Conservation (phyloP, 2,797 vertebrate genomes). For the Glossophaga mutica region DNA sequence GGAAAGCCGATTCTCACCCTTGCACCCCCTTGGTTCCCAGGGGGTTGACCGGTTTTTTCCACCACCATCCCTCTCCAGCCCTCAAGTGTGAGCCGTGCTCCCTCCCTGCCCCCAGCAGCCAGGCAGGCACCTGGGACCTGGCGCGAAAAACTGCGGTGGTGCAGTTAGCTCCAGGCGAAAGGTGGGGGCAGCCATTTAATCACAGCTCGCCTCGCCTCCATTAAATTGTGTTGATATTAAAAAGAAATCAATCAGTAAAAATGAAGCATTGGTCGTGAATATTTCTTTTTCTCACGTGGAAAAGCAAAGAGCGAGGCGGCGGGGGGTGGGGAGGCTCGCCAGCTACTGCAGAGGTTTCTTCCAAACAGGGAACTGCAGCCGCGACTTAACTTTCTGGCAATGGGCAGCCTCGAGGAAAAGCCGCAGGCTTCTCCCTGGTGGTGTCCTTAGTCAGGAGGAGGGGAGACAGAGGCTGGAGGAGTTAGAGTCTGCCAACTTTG, state of each 20-base stretch:
- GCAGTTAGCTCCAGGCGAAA: slow-evolving; percentile 28
- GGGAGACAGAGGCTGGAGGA: background rate
- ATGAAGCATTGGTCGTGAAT: slow-evolving; percentile 50
- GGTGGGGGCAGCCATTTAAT: slow-evolving; percentile 43
- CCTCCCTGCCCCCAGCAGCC: background rate
- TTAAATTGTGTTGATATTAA: slow-evolving; percentile 67
- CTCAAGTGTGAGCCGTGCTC: background rate
- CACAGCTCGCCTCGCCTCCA: slow-evolving; percentile 42
- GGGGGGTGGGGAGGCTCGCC: background rate
- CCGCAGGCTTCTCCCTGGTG: slow-evolving; percentile 39
- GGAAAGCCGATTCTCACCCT: background rate
- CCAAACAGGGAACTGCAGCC: background rate
- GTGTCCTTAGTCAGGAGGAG: slow-evolving; percentile 8
- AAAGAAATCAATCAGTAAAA: slow-evolving; percentile 72
- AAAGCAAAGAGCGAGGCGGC: slow-evolving; percentile 1
- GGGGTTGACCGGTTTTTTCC: background rate
- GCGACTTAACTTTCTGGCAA: slow-evolving; percentile 51
- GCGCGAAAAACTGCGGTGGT: background rate
- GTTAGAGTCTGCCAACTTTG: background rate
- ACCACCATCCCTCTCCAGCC: background rate
- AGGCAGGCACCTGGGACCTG: background rate
- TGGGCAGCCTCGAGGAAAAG: background rate
- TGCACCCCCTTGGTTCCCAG: background rate
- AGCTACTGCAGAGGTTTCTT: slow-evolving; percentile 30
- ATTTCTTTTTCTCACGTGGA: slow-evolving; percentile 25